Evolutionary conservation across 2,797 vertebrate species (phyloP).

Genomic region (Furcifer pardalis): DNA sequence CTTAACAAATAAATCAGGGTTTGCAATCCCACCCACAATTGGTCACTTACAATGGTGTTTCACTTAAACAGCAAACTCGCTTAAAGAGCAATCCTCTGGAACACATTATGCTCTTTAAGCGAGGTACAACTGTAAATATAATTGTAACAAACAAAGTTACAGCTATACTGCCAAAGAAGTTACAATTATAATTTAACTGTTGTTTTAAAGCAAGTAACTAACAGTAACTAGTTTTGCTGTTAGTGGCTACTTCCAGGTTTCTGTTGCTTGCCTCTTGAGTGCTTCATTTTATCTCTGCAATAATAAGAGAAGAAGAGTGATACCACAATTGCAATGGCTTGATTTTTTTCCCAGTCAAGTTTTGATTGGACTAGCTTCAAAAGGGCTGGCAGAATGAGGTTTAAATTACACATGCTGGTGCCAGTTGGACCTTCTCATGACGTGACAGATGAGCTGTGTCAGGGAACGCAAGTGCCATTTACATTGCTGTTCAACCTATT

Average conservation of each 20-base stretch:
- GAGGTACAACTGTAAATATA: too few species aligned
- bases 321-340: not conserved
- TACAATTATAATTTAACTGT: too few species aligned
- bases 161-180: too few species aligned
- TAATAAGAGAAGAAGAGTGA: not conserved
- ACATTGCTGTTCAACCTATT: not conserved
- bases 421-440: not conserved
- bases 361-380: not conserved
- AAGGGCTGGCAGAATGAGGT: not conserved
- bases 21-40: too few species aligned
- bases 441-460: accelerated
- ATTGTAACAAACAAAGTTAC: not conserved
- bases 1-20: too few species aligned
- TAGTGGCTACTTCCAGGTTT: too few species aligned
- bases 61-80: too few species aligned
- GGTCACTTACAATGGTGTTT: too few species aligned
- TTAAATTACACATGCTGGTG: not conserved
- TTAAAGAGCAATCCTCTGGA: too few species aligned
- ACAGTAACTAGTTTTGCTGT: not conserved
- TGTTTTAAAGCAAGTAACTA: not conserved
- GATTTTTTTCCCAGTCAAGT: not conserved
- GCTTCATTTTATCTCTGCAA: not conserved
- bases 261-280: not conserved
- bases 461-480: accelerated
- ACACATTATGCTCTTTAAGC: too few species aligned